Evolutionary conservation across 2,113 vertebrate species (phyloP).

Genomic region (Nettapus auritus): DNA sequence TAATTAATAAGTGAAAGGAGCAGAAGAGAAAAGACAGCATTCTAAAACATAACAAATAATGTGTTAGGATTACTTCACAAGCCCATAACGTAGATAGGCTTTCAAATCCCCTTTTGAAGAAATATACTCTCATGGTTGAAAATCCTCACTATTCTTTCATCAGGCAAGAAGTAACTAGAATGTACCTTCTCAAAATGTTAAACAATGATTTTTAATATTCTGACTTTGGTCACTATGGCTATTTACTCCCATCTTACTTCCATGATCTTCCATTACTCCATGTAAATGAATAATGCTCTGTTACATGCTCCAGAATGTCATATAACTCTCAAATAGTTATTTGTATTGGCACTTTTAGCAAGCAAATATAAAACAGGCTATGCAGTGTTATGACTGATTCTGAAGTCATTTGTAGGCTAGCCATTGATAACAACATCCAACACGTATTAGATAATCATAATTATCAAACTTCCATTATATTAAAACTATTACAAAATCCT

Average conservation of each 20-base stretch:
- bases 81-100: neutral
- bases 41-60: neutral
- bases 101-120: neutral
- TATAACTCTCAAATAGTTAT: neutral
- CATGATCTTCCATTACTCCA: neutral
- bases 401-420: neutral
- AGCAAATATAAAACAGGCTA: neutral
- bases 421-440: neutral
- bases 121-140: neutral
- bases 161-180: neutral
- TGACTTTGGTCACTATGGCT: neutral
- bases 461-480: neutral
- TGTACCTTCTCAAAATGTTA: neutral
- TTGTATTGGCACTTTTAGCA: neutral
- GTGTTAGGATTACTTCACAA: neutral
- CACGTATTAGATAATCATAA: neutral
- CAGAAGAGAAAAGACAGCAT: neutral
- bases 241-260: neutral
- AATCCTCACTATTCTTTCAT: neutral
- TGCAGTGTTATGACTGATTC: neutral
- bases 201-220: neutral
- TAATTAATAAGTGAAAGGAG: neutral
- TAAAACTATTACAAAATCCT: neutral
- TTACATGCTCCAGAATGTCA: neutral
- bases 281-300: neutral